Conservation (phyloP, 2,888 invertebrate genomes). For the Nudaria mundana region DNA sequence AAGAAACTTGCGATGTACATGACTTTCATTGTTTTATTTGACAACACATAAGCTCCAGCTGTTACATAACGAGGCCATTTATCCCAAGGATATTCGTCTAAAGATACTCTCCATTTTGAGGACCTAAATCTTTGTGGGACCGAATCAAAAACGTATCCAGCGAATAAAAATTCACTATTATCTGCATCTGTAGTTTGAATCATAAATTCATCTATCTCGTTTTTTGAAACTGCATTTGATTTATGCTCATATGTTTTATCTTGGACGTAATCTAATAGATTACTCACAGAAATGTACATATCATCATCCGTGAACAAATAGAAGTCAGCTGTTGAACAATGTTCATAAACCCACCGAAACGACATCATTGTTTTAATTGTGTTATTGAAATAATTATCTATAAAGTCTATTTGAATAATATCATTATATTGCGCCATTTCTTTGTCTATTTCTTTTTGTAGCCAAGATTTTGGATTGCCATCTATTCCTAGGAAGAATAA, state of each 20-base stretch:
- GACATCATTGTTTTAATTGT: slow-evolving; percentile 96
- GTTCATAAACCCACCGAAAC: slow-evolving; percentile 89
- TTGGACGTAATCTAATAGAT: slow-evolving; percentile 84
- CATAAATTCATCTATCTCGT: slow-evolving; percentile 6
- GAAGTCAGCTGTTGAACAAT: slow-evolving; percentile 87
- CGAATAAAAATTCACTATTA: slow-evolving; percentile 74
- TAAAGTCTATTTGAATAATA: slow-evolving; percentile 90
- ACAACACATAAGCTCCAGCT: slow-evolving; percentile 92
- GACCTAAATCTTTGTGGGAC: slow-evolving; percentile 88
- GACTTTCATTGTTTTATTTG: slow-evolving; percentile 85
- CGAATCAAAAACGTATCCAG: slow-evolving; percentile 89
- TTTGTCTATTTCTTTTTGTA: slow-evolving; percentile 80
- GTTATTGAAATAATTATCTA: slow-evolving; percentile 93
- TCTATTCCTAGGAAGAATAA: slow-evolving; percentile 88
- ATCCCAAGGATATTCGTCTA: slow-evolving; percentile 93
- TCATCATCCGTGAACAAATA: slow-evolving; percentile 96
- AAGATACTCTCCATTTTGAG: slow-evolving; percentile 93
- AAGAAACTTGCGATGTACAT: slow-evolving; percentile 90
- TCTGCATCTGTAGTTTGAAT: slow-evolving; percentile 18
- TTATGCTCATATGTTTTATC: slow-evolving; percentile 22
- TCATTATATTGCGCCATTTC: slow-evolving; percentile 88
- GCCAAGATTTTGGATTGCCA: slow-evolving; percentile 51
- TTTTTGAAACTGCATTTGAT: slow-evolving; percentile 9
- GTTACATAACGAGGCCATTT: slow-evolving; percentile 95
- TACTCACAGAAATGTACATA: slow-evolving; percentile 93